Evolutionary conservation across 2,888 invertebrate genomes (phyloP), one percentile per base, ranked within the genome.

Genomic region (Ommatoiulus sabulosus): DNA sequence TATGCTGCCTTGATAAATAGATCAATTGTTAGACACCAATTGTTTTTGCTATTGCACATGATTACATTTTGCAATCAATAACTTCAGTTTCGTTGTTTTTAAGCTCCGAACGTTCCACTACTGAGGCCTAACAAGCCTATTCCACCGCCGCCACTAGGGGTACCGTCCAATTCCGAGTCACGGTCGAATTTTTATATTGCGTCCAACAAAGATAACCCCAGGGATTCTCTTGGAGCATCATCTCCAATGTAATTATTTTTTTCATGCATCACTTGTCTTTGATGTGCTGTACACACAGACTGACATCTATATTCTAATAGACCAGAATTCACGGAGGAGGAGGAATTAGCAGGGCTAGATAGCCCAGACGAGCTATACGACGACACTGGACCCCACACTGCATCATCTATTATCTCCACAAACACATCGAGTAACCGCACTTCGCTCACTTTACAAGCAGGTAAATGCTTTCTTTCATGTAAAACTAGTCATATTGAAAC

Each of bases 251-350:
- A 20, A 20, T 63, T 63, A 63, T 63, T 20, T 6, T 63, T 63
- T 20, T 63, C 20, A 35, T 35, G 63, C n/a, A 63, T 20, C 63
- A 1, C 5, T n/a, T 63, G 20, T n/a, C 63, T 0, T n/a, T n/a
- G 0, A 4, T 20, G 0, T 20, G 5, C 63, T 0, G 5, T 20
- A 15, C 20, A 20, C 20, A 20, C 5, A 6, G 3, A 20, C 20
- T 63, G 63, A 63, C 63, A 6, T 63, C 20, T 63, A 6, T 63
- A 4, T 20, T 20, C n/a, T 20, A 17, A 17, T 84, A 87, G 87
- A 24, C 87, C 87, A 17, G 87, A 87, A n/a, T 87, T 48, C 44
- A 87, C 87, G 35, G 87, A 87, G 35, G 87, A 87, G n/a, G 48
- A 87, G 63, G 87, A 87, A 57, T 35, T 87, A 20, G 87, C 57